Base-by-base conservation (phyloP, 2,888 invertebrate genomes). In the Dendrolimus houi region DNA sequence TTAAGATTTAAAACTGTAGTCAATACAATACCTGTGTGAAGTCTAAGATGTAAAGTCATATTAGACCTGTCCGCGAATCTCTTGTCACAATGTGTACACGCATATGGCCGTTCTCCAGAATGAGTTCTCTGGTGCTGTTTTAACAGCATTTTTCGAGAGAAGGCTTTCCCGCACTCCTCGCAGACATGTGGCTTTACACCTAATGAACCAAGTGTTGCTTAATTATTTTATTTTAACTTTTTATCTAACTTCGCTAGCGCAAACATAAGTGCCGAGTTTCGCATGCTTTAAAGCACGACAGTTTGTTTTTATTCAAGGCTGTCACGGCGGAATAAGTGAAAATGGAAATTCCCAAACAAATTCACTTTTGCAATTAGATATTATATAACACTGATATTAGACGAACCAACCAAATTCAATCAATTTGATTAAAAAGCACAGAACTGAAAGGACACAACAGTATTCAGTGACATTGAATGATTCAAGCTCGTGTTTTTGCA, bases 41-140 rank as follows among this genome's bases (percentile, higher is more conserved):
- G 83, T 66, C 96, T 87, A 71, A 95, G 93, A 78, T 96, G 96
- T 9, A 96, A 87, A 17, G 95, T 95, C 96, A 96, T 96, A 75
- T 96, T 96, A 63, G 96, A 96, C 60, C 96, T 88, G 80, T 96
- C 96, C 0, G 96, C 96, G 72, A 96, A 96, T 2, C 95, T 94
- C 79, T 96, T 96, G 65, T 95, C 95, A 71, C 96, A 96, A 66
- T 95, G 94, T 41, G 94, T 92, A 75, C 96, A 96, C 56, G 94
- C 93, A 81, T 96, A 96, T 0, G 96, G 96, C 60, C 95, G 92
- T 80, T 96, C 96, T 1, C 96, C 96, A 2, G 94, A 96, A 74
- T 96, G 96, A 1, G 95, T 96, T 29, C 96, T 91, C 77, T 95
- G 93, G 74, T 96, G 96, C 75, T 96, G 96, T 74, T 96, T 95